Conservation (phyloP, 1,140 invertebrate species). For the Thalassaphorura encarpata region DNA sequence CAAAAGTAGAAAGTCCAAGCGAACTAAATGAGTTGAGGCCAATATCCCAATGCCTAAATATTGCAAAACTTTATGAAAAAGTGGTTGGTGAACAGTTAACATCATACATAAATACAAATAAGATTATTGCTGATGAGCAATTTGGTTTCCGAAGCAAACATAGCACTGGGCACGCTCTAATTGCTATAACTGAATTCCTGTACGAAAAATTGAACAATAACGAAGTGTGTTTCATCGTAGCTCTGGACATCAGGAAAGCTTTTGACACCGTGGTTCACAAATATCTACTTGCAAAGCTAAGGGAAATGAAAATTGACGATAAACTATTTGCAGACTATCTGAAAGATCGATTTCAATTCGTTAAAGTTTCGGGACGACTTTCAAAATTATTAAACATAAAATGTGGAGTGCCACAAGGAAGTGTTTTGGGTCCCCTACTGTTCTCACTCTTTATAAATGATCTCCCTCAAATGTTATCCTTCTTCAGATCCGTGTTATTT, state of each 20-base stretch:
- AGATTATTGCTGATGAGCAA: no score
- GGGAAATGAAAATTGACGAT: background rate
- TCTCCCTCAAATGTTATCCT: background rate
- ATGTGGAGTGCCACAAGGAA: constrained; percentile 15
- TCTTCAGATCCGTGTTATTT: constrained; percentile 1
- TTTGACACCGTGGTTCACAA: constrained; percentile 6
- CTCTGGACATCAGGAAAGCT: constrained; percentile 10
- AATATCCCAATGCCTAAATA: no score
- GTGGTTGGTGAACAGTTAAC: no score
- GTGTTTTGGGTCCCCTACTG: constrained; percentile 15
- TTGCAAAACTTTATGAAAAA: no score
- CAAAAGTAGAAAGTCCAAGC: no score
- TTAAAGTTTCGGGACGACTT: background rate
- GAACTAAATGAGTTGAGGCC: no score
- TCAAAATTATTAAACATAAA: background rate
- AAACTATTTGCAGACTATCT: background rate
- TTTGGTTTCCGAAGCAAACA: constrained; percentile 9
- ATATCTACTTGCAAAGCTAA: background rate
- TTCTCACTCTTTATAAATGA: constrained; percentile 20
- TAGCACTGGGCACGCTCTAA: background rate
- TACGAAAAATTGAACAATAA: constrained; percentile 4
- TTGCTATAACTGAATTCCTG: constrained; percentile 6
- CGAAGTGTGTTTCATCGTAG: background rate
- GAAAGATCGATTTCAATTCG: background rate
- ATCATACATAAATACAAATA: no score